Evolutionary conservation across 2,113 vertebrate genomes (phyloP), one percentile per base, ranked within the genome.

Genomic region (Trichomycterus rosablanca): DNA sequence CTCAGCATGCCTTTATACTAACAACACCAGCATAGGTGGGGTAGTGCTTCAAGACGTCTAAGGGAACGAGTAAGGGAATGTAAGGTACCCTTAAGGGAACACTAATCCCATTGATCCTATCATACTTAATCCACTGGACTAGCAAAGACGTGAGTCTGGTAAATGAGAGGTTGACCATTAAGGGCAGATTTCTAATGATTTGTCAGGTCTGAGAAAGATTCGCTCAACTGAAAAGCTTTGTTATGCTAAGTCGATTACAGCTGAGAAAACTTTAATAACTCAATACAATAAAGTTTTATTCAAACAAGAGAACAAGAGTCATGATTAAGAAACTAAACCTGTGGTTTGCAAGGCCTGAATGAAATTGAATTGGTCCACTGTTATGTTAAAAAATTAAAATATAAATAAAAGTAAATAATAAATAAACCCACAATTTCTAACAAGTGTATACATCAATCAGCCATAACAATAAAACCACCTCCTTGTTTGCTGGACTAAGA

Each of bases 51-150:
- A 32, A n/a, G 43, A 20, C 32, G 10, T 50, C 24, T 43, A 10
- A 7, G 42, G 9, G 26, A 19, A 57, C 15, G 44, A 46, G 22
- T 14, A 9, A 42, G 23, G 10, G 5, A 37, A 49, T 44, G 26
- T 20, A 51, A 54, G 42, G 24, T 24, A 43, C 60, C 26, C 28
- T 56, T 55, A 12, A 46, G 54, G 24, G 35, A 40, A 23, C 18
- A 14, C 52, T 63, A 68, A 68, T 57, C 34, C 59, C 50, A 52
- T 48, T 54, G 53, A 67, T 70, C 67, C 45, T 54, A 63, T 70
- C 63, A 63, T 4, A 12, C 19, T 24, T 23, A 62, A 59, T 63
- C 49, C 63, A 62, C 40, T 9, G 30, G 32, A 19, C 16, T 23
- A 20, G 22, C 15, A 42, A 19, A 45, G 55, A 43, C 49, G 57